Base-by-base conservation (phyloP, 2,797 vertebrate species). In the Tangara arthus region DNA sequence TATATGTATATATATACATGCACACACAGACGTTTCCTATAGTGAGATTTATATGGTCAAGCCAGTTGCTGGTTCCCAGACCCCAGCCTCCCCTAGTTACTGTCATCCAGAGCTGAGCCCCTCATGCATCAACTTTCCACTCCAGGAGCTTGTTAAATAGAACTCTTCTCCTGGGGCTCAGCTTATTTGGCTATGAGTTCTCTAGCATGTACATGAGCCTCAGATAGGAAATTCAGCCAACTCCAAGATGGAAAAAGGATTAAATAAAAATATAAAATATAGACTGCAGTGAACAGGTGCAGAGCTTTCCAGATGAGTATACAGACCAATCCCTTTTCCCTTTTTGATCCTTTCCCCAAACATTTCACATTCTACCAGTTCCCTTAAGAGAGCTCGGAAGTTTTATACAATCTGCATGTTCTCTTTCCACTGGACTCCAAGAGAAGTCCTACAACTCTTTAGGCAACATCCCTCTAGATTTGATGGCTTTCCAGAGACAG, bases 351-450 rank as follows among this genome's bases (percentile, higher is more conserved):
- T 71, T 91, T 7, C 14, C 5, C 1, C 68, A 39, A 63, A 42
- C 2, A 35, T 28, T 44, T 77, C 6, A 9, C 32, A 1, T 82
- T 84, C n/a, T 17, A 34, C 57, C 5, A 53, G 18, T 57, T 61
- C 5, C 3, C 27, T 82, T 66, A 63, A 55, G 64, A 39, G 4
- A 55, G 6, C 2, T 44, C 0, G 0, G 23, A 44, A 28, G 0
- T 68, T 89, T 70, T 75, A 24, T 6, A 60, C 3, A 65, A 12
- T 53, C 42, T 30, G 7, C 11, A 24, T 22, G 11, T 52, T 86
- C 4, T 39, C 32, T 82, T 79, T 15, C 27, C 7, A 23, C 15
- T 60, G 21, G 9, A 50, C 50, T 46, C 35, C 13, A 64, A 35
- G 11, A 32, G 3, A 63, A 71, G 3, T 77, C 26, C 15, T 83